Base-by-base conservation (phyloP, 2,888 invertebrate genomes). In the Athalia circularis region DNA sequence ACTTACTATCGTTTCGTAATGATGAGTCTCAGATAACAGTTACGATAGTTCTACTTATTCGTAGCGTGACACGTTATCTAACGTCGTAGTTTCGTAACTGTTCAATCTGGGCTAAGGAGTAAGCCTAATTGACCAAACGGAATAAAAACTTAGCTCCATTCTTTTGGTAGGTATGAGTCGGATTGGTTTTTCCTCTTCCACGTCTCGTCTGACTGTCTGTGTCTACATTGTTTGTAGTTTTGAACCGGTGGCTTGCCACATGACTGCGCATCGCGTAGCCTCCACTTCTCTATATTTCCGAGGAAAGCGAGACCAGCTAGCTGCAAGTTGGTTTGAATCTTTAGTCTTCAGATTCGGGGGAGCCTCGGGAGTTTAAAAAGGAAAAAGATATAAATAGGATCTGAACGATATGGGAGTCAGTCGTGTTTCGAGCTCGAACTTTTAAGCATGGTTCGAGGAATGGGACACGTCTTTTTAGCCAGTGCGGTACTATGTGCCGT, bases 341-440 rank as follows among this genome's bases (percentile, higher is more conserved):
- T 57, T n/a, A 65, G 68, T 64, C 61, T 64, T 52, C 29, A 57
- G 67, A 48, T 50, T 61, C 65, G 54, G 59, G 64, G 74, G 74
- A 78, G 78, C 52, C 13, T 47, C 52, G 7, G 29, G 45, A 54
- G 74, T 15, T 74, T 11, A 13, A 78, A 78, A 78, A 47, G 67
- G 54, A 62, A 75, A 62, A 72, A 72, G 64, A 78, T 78, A 78
- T 78, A 78, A 78, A 78, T 78, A 78, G 78, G 64, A 78, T 72
- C 74, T 11, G 61, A 47, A n/a, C 54, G 13, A 65, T 74, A 15
- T 54, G 47, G 52, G 74, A 64, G 74, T 64, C 74, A 78, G 78
- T 78, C 74, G 78, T 72, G 70, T 72, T 74, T 74, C 74, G 72
- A 64, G 61, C 78, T 74, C 78, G 62, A 47, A 65, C 43, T 13